Base-by-base conservation (phyloP, 2,113 vertebrate species). In the Channa argus region DNA sequence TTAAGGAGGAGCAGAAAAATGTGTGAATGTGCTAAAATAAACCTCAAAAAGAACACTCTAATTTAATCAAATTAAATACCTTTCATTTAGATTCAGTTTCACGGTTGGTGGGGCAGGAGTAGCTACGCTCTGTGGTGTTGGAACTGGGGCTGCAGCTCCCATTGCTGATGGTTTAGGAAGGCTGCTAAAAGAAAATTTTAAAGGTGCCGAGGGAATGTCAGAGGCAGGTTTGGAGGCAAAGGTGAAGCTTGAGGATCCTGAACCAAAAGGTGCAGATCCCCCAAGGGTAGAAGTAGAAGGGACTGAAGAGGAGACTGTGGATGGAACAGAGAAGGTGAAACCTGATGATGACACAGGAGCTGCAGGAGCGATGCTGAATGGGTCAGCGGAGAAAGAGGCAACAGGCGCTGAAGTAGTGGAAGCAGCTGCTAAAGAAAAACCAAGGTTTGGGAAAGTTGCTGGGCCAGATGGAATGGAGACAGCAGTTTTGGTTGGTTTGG, bases 61-160 rank as follows among this genome's bases (percentile, higher is more conserved):
- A 55, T 8, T 56, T 2, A 12, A 34, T 0, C 53, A 2, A 14
- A 13, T 5, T 46, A 3, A 38, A 11, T 93, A 98, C 98, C 96
- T 96, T 43, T 98, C 97, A 56, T 52, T 94, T n/a, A 98, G 96
- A 94, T 96, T 98, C 56, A 95, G 83, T 92, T 96, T 97, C 78
- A 95, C 93, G 0, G 90, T 80, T 33, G 95, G 89, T 49, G 77
- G 56, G 0, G 86, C 82, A 3, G 71, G 43, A 45, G 84, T 33
- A 6, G 94, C 77, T 2, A 90, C 10, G 59, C 86, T 81, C 10
- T 94, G 89, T 7, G 94, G 61, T 0, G 71, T 60, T 24, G 24
- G 15, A 34, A 78, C 47, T 0, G 89, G 63, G 12, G 81, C 53
- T 0, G 89, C 55, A 0, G 90, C 72, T 47, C 71, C 86, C 9